Base-by-base conservation (phyloP, 2,888 invertebrate species). In the Calameuta pallipes region DNA sequence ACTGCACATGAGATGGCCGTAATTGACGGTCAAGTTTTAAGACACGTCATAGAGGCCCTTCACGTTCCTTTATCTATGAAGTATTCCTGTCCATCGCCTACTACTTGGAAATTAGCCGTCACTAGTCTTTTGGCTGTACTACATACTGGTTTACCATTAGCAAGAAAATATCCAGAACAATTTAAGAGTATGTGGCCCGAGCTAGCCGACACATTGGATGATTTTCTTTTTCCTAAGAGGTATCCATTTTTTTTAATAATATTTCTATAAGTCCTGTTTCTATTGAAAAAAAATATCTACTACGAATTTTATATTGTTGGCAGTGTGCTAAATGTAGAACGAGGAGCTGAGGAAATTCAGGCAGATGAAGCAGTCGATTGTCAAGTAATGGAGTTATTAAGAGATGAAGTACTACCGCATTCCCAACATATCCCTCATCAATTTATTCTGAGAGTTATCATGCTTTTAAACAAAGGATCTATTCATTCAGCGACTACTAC, bases 191-290 rank as follows among this genome's bases (percentile, higher is more conserved):
- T 97, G 93, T 99, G 99, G 99, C 94, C 95, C 77, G 96, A 96
- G 85, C 93, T 99, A 79, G 97, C 97, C 0, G 94, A 94, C 76
- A 96, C 97, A 0, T 92, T 99, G 69, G 98, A 99, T 87, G 96
- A 97, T 78, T 99, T 98, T 91, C 93, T 99, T 79, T 99, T 99
- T 90, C 96, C 97, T 12, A 94, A 94, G 88, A 95, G 94, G 96
- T 96, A 92, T 91, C 73, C 15, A 41, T 41, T 15, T 15, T 15
- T 15, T 41, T 41, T 6, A 13, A 37, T 37, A 15, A 41, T 41
- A 6, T 41, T 6, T 15, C 15, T 41, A 41, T 1, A 41, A 15
- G 15, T 41, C 0, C 15, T 41, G 6, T 15, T 41, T 41, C 15
- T 15, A 41, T 71, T 68, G 70, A 76, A 79, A 80, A 80, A 75